Evolutionary conservation across 2,888 invertebrate species (phyloP).

Genomic region (Eurois occulta): DNA sequence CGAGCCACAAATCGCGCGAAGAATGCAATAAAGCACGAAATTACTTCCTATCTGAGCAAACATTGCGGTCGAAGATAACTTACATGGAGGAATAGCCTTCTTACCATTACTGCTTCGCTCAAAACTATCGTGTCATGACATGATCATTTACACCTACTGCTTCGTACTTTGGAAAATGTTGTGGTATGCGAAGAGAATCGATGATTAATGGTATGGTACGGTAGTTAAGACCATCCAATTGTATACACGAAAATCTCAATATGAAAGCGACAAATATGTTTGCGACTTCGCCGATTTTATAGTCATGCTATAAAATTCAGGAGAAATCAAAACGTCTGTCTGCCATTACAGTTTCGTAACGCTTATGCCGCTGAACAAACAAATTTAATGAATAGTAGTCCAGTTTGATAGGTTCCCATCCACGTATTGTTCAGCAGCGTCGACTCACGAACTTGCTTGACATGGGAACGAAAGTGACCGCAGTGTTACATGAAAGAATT

Average conservation of each 20-base stretch:
- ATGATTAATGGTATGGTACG: constrained; percentile 52
- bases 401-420: constrained; percentile 69
- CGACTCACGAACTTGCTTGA: constrained; percentile 71
- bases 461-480: constrained; percentile 76
- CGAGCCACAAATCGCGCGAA: constrained; percentile 82
- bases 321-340: constrained; percentile 53
- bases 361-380: constrained; percentile 59
- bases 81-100: constrained; percentile 56
- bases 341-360: constrained; percentile 70
- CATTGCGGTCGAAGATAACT: constrained; percentile 72
- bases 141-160: constrained; percentile 55
- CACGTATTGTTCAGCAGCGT: constrained; percentile 71
- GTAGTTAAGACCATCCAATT: constrained; percentile 51
- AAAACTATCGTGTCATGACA: constrained; percentile 56
- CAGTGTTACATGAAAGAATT: constrained; percentile 66
- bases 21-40: constrained; percentile 86
- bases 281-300: constrained; percentile 39
- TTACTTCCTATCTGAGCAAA: constrained; percentile 82
- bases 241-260: constrained; percentile 44
- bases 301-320: constrained; percentile 28
- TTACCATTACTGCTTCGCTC: constrained; percentile 42
- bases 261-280: constrained; percentile 56
- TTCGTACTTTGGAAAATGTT: constrained; percentile 35
- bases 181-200: constrained; percentile 58
- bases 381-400: constrained; percentile 63